Conservation (phyloP, 1,140 invertebrate species). For the Drosophila dunni region DNA sequence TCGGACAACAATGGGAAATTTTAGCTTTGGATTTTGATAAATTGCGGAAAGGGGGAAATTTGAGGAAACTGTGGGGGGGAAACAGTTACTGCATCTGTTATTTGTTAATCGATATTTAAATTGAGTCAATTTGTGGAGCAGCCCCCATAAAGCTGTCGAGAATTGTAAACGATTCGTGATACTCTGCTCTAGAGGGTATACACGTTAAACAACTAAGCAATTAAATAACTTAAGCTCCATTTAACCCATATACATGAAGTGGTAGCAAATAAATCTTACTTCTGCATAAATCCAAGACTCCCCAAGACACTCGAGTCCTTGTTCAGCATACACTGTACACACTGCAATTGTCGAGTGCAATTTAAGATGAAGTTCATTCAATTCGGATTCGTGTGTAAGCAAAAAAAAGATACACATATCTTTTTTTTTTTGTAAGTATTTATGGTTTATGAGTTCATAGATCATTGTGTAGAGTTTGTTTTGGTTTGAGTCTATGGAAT, state of each 20-base stretch:
- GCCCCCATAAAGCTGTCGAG: conserved; percentile 33
- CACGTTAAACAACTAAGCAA: neutral
- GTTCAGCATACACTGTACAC: conserved; percentile 5
- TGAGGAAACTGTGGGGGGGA: neutral
- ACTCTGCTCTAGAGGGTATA: neutral
- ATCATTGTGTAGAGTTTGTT: conserved; percentile 9
- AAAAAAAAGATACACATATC: neutral
- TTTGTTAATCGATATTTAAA: conserved; percentile 71
- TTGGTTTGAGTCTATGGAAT: conserved; percentile 17
- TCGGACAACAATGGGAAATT: conserved; percentile 26
- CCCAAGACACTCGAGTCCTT: neutral
- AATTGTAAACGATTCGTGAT: conserved; percentile 16
- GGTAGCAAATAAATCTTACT: neutral
- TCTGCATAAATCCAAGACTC: neutral
- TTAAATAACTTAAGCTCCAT: too few relatives aligned
- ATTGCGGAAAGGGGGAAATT: neutral
- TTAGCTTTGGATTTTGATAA: conserved; percentile 2
- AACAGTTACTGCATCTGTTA: conserved; percentile 20
- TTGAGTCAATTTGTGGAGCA: conserved; percentile 52
- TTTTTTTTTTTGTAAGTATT: conserved; percentile 2
- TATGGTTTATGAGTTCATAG: conserved; percentile 13
- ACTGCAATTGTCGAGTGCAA: conserved; percentile 3
- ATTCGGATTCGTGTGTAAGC: neutral
- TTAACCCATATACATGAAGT: neutral
- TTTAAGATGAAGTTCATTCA: neutral